A percentile compares a stretch with the other conserved stretches of the same genome.
These are phyloP conservation scores for Echiichthys vipera DNA, from an alignment of 2,797 vertebrate species.

Conservation along the genomic window DNA sequence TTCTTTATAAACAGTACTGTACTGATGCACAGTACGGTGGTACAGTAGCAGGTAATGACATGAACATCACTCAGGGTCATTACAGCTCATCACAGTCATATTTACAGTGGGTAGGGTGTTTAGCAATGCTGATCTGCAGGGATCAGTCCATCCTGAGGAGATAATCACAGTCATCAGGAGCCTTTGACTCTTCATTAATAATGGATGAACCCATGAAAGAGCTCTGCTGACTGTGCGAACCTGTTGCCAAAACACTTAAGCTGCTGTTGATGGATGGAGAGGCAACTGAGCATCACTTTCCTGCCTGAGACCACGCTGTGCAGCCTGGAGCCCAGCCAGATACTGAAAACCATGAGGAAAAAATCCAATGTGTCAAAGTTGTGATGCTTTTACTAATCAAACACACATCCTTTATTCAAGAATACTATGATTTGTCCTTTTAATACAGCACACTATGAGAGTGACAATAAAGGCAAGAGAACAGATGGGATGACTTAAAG, in stretches of 20 bases:
- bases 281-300: slow-evolving; percentile 8
- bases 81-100: slow-evolving; percentile 1
- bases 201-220: slow-evolving; percentile 59
- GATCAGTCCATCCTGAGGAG: slow-evolving; percentile 50
- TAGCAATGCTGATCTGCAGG: slow-evolving; percentile 25
- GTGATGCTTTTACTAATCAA: not conserved
- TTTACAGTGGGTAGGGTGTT: slow-evolving; percentile 33
- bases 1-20: not conserved
- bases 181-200: slow-evolving; percentile 70
- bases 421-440: not conserved
- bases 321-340: not conserved
- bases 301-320: not conserved
- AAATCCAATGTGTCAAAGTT: not conserved
- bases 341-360: not conserved
- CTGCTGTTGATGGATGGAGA: slow-evolving; percentile 46
- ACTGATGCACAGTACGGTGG: too few species aligned
- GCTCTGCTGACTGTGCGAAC: slow-evolving; percentile 58
- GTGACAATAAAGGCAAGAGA: not conserved
- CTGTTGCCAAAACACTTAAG: slow-evolving; percentile 63
- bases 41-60: not conserved
- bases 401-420: not conserved
- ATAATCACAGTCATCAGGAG: slow-evolving; percentile 71
- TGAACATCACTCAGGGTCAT: too few species aligned
- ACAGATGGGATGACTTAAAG: not conserved
- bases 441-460: not conserved